A percentile compares a stretch with the other conserved stretches of the same genome.
Evolutionary conservation across 2,113 vertebrate species (phyloP).

Genomic region (Charadrius vociferus): DNA sequence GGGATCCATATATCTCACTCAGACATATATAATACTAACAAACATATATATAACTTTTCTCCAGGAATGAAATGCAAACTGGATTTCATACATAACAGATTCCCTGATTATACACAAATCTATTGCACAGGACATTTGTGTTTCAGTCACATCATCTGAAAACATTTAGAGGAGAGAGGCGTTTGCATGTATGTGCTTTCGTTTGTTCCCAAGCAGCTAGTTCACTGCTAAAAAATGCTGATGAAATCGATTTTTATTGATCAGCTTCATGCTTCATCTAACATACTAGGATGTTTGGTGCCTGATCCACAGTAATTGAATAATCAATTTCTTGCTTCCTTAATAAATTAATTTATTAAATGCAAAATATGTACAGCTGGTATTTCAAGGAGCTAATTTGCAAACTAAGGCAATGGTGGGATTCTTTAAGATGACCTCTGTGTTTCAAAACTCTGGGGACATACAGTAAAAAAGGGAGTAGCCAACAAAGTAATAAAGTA

Average conservation of each 20-base stretch:
- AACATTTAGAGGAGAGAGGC: neutral
- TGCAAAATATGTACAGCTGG: slow-evolving; percentile 17
- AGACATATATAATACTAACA: slow-evolving; percentile 1
- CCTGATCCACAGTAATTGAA: slow-evolving; percentile 44
- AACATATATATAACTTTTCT: neutral
- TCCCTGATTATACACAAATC: neutral
- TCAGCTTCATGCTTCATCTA: neutral
- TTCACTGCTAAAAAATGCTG: neutral
- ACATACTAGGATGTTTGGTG: neutral
- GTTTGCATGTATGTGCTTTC: neutral
- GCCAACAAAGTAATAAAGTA: neutral
- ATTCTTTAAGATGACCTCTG: slow-evolving; percentile 14
- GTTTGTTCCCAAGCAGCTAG: neutral
- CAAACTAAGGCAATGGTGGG: slow-evolving; percentile 44
- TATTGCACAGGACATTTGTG: neutral
- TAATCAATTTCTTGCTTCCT: slow-evolving; percentile 56
- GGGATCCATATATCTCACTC: neutral
- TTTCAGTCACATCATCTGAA: neutral
- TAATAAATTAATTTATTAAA: slow-evolving; percentile 69
- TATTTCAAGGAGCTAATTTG: slow-evolving; percentile 54
- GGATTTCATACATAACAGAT: slow-evolving; percentile 30
- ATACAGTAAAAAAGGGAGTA: neutral
- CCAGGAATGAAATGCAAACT: slow-evolving; percentile 36
- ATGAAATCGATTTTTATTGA: slow-evolving; percentile 2
- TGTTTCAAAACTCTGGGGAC: neutral